Evolutionary conservation across 2,113 vertebrate species (phyloP).

Genomic region (Micronycteris hirsuta): DNA sequence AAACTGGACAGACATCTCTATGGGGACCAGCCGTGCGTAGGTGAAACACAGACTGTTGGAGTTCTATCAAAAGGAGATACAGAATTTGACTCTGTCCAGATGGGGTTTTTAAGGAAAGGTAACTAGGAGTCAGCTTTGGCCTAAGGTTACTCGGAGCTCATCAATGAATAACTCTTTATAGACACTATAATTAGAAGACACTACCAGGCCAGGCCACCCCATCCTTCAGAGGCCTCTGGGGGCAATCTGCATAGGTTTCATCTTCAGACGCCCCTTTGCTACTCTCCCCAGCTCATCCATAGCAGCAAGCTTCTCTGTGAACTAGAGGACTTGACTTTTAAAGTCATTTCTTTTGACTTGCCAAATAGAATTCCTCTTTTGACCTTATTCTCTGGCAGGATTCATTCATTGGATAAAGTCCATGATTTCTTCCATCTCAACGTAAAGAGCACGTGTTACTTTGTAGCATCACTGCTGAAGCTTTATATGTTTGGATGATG

Average conservation of each 20-base stretch:
- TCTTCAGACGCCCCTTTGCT: slow-evolving; percentile 45
- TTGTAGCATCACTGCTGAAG: neutral
- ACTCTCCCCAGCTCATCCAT: neutral
- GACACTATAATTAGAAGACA: neutral
- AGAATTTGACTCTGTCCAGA: neutral
- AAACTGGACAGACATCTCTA: neutral
- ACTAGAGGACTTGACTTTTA: neutral
- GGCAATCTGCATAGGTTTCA: slow-evolving; percentile 8
- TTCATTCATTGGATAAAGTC: neutral
- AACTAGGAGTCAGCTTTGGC: neutral
- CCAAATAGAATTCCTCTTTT: neutral
- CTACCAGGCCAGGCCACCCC: neutral
- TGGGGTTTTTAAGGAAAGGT: neutral
- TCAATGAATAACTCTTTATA: neutral
- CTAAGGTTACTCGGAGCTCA: neutral
- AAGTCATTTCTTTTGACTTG: slow-evolving; percentile 12
- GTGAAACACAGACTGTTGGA: neutral
- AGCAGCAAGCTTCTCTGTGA: slow-evolving; percentile 20
- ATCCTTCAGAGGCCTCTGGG: neutral
- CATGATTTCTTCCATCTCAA: neutral
- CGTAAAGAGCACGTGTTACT: neutral
- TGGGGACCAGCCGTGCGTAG: neutral
- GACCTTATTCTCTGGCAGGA: neutral
- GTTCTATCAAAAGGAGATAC: neutral
- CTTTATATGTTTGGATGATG: neutral